phyloP scores from a whole-genome alignment of 2,888 invertebrate genomes.

The Tryphoninae sp. region DNA sequence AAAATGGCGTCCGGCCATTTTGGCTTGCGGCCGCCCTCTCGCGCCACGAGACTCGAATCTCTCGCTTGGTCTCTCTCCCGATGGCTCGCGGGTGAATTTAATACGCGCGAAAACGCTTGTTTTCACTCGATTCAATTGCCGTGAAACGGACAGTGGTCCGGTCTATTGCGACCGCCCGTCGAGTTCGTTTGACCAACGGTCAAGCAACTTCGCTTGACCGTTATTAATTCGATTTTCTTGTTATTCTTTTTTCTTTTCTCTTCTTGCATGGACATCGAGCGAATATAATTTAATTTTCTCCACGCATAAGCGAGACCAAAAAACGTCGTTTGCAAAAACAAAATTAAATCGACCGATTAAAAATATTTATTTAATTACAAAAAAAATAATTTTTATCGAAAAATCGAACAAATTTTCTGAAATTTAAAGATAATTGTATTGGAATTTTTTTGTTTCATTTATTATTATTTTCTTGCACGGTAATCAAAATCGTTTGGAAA shows the following conservation, averaged over 20 bases:
- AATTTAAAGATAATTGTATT: neutral
- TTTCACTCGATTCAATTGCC: slow-evolving; percentile 72
- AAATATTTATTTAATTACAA: neutral
- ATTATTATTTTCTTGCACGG: too few species aligned
- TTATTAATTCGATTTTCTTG: slow-evolving; percentile 75
- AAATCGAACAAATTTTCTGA: too few species aligned
- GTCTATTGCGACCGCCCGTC: slow-evolving; percentile 70
- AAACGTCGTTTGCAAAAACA: neutral
- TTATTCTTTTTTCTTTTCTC: neutral
- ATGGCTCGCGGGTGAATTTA: slow-evolving; percentile 25
- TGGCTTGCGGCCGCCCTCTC: slow-evolving; percentile 67
- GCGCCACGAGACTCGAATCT: slow-evolving; percentile 21
- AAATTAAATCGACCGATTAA: neutral
- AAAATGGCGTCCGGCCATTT: slow-evolving; percentile 78
- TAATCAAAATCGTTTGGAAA: neutral
- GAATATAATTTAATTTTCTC: slow-evolving; percentile 40
- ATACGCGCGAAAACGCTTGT: neutral
- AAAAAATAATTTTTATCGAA: neutral
- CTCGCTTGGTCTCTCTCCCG: slow-evolving; percentile 24
- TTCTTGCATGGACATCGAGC: slow-evolving; percentile 45
- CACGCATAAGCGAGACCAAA: neutral
- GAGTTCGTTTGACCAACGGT: slow-evolving; percentile 79
- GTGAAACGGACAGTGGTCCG: slow-evolving; percentile 70
- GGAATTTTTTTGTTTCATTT: too few species aligned
- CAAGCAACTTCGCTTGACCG: slow-evolving; percentile 77